Evolutionary conservation across 1,140 invertebrate species (phyloP), one percentile per base, ranked within the genome.

Genomic region (Lepidotrigona ventralis): DNA sequence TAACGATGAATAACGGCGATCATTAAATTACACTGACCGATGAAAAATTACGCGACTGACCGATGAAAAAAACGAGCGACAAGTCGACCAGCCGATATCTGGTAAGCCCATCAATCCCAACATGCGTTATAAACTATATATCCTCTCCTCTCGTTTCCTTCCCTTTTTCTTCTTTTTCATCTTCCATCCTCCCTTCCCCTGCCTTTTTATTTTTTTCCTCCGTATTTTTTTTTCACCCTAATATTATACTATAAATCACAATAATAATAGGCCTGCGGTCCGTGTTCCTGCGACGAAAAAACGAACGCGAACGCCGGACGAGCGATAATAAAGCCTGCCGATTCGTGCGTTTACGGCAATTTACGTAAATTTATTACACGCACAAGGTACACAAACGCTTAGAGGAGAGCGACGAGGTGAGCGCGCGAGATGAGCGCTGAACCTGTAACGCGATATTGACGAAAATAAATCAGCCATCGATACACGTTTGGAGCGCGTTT

Each of bases 181-280:
- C 39, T 46, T 46, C 6, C 39, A 46, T 46, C 39, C 39, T 46
- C 39, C 39, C 39, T 8, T 8, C 33, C 6, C 23, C n/a, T n/a
- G 14, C 12, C 21, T n/a, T 66, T 17, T 68, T 26, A 8, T 0
- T 68, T 6, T 46, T 46, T n/a, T 23, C 11, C 21, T 23, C 17
- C 29, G 11, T n/a, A 14, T 23, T 17, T 68, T 53, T 54, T 54
- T 29, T 23, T 23, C 51, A 33, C 21, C 21, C 26, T n/a, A 29
- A 56, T 74, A 51, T 56, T 56, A 74, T 56, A 74, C 53, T 33
- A 56, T 74, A 74, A 74, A 56, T 74, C 72, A 33, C 72, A 74
- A 56, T 74, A 74, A 74, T 74, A 74, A 74, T 74, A 74, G 39
- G 39, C 72, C 53, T 21, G n/a, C 12, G 1, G n/a, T 19, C 1